Base-by-base conservation (phyloP, 2,797 vertebrate genomes). In the Coregonus suidteri region DNA sequence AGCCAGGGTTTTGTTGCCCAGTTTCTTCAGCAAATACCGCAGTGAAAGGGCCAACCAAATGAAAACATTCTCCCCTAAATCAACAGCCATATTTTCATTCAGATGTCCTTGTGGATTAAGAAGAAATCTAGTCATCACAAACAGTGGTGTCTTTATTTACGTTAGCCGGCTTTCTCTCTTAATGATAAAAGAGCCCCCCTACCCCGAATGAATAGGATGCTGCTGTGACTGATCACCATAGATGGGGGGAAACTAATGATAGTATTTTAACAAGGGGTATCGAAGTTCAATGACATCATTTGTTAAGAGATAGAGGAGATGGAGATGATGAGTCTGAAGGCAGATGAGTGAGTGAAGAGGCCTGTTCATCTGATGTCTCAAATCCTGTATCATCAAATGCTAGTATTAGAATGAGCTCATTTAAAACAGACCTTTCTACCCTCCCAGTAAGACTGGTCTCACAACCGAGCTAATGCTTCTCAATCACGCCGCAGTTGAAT, bases 281-380 rank as follows among this genome's bases (percentile, higher is more conserved):
- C 67, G 66, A 74, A 77, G 76, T 79, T 79, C 77, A 85, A 75
- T 77, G 66, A 65, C 73, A 83, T 80, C 30, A 75, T 77, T 83
- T 83, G 75, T 86, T 80, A 80, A 79, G 78, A 72, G 69, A 76
- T n/a, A 51, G 90, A 89, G 88, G 85, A 86, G 76, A 77, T 81
- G 85, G 66, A 88, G 89, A 80, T 87, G 86, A 85, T 89, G 85
- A 84, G n/a, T 62, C 6, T 62, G 89, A 83, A 79, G 87, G 82
- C 88, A 30, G 83, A 84, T 84, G 81, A 86, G 78, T 62, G 56
- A 62, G 64, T 15, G 30, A 14, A 4, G 82, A 91, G 82, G 80
- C 78, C 84, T 84, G 92, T 85, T 90, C 75, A 89, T 88, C 89
- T 83, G 81, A 91, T 80, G 82, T 90, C 84, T 89, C 89, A 89